Conservation (phyloP, 2,113 vertebrate species). For the Nothoprocta pentlandii region DNA sequence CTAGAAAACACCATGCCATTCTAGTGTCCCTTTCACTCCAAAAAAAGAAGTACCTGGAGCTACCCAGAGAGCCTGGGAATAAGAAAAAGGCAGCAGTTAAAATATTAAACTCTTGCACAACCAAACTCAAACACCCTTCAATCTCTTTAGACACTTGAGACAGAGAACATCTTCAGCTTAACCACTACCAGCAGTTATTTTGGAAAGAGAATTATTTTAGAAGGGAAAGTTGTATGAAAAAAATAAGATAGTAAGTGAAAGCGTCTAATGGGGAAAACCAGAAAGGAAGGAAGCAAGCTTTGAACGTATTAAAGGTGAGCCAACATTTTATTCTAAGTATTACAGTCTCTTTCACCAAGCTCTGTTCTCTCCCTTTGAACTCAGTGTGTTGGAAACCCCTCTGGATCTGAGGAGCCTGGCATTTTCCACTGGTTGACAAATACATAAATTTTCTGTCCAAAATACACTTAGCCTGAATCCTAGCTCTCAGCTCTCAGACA, state of each 20-base stretch:
- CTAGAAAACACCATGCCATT: neutral
- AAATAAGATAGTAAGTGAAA: neutral
- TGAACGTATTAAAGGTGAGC: neutral
- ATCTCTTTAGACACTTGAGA: neutral
- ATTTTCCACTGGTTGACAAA: conserved; percentile 4
- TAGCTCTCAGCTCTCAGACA: neutral
- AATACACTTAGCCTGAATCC: neutral
- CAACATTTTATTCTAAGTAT: neutral
- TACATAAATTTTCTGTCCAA: neutral
- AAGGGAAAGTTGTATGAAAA: neutral
- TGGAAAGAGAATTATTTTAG: neutral
- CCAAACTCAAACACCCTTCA: neutral
- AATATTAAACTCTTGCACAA: neutral
- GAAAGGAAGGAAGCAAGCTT: neutral
- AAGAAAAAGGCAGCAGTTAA: neutral
- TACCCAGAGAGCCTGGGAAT: neutral
- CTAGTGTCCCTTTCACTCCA: neutral
- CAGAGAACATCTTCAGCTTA: neutral
- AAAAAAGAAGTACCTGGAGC: neutral
- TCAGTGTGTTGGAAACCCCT: neutral
- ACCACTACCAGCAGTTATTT: neutral
- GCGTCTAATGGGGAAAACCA: neutral
- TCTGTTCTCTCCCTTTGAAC: neutral
- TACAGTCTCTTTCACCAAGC: neutral
- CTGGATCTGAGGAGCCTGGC: neutral